These are phyloP conservation scores for Drosophila trapezifrons DNA, from an alignment of 1,140 invertebrate genomes.

Conservation along the genomic window DNA sequence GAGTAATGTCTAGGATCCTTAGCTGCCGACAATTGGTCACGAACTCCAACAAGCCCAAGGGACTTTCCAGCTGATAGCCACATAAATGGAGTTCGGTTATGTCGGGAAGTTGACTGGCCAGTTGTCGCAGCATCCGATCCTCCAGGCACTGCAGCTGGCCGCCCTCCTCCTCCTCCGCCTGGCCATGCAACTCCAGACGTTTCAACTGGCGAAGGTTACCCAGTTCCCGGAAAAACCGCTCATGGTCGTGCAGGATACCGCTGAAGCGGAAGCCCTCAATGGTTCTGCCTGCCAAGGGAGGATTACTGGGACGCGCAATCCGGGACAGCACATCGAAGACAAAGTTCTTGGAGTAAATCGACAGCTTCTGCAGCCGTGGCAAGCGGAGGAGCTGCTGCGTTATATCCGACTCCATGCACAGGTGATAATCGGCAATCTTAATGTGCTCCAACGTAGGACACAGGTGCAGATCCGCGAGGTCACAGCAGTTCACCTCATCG, in stretches of 20 bases:
- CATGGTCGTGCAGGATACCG: slow-evolving; percentile 66
- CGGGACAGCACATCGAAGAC: slow-evolving; percentile 71
- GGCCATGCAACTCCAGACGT: slow-evolving; percentile 51
- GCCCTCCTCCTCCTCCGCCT: slow-evolving; percentile 27
- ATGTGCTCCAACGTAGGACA: slow-evolving; percentile 75
- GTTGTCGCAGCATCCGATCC: slow-evolving; percentile 54
- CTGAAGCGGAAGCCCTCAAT: slow-evolving; percentile 71
- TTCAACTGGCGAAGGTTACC: slow-evolving; percentile 52
- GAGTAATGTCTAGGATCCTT: slow-evolving; percentile 52
- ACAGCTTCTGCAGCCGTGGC: slow-evolving; percentile 63
- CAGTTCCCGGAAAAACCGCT: slow-evolving; percentile 63
- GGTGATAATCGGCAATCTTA: slow-evolving; percentile 75
- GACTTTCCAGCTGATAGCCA: slow-evolving; percentile 70
- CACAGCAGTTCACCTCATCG: slow-evolving; percentile 77
- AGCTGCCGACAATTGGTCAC: slow-evolving; percentile 59
- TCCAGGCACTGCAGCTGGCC: slow-evolving; percentile 52
- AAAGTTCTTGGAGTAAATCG: slow-evolving; percentile 77
- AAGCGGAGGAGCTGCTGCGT: slow-evolving; percentile 61
- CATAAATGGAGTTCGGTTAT: slow-evolving; percentile 62
- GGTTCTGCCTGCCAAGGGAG: slow-evolving; percentile 4
- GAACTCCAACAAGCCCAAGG: slow-evolving; percentile 58
- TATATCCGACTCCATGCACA: slow-evolving; percentile 73
- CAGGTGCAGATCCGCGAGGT: slow-evolving; percentile 63
- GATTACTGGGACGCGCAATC: slow-evolving; percentile 51
- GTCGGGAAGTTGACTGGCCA: slow-evolving; percentile 47